These are phyloP conservation scores for Gnatocerus cornutus DNA, from an alignment of 2,888 invertebrate genomes.

Conservation along the genomic window DNA sequence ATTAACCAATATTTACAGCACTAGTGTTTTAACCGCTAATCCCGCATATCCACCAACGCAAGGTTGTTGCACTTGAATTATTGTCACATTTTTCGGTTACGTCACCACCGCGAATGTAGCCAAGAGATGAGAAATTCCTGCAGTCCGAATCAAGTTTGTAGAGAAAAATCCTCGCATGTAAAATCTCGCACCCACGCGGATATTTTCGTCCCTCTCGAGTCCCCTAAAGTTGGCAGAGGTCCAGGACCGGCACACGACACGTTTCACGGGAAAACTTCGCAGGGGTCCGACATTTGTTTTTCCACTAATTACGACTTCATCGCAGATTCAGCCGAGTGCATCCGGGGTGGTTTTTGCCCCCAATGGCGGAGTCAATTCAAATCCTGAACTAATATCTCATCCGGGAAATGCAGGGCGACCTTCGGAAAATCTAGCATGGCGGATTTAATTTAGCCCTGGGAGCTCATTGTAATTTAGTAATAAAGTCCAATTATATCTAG, in stretches of 20 bases:
- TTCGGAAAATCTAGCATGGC: slow-evolving; percentile 18
- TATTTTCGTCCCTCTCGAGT: slow-evolving; percentile 60
- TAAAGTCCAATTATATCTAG: slow-evolving; percentile 44
- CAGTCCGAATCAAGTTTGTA: slow-evolving; percentile 44
- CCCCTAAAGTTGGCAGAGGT: slow-evolving; percentile 57
- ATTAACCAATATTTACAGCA: background rate
- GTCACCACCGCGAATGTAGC: slow-evolving; percentile 9
- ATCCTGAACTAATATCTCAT: slow-evolving; percentile 22
- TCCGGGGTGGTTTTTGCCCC: slow-evolving; percentile 18
- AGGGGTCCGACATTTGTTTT: slow-evolving; percentile 56
- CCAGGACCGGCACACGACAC: slow-evolving; percentile 65
- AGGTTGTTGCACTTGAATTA: slow-evolving; percentile 29
- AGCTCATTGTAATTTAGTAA: slow-evolving; percentile 46
- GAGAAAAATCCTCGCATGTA: slow-evolving; percentile 52
- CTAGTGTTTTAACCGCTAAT: background rate
- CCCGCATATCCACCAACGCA: background rate
- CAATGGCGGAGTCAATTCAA: slow-evolving; percentile 1
- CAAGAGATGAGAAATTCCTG: slow-evolving; percentile 27
- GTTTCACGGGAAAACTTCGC: slow-evolving; percentile 56
- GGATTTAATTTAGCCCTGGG: slow-evolving; percentile 30
- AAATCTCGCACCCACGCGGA: slow-evolving; percentile 61
- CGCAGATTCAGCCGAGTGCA: slow-evolving; percentile 27
- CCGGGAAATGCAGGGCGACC: slow-evolving; percentile 17
- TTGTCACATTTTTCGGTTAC: slow-evolving; percentile 34
- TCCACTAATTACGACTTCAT: slow-evolving; percentile 46